These are phyloP conservation scores for Dinoponera quadriceps DNA, from an alignment of 1,140 invertebrate genomes.

Conservation along the genomic window DNA sequence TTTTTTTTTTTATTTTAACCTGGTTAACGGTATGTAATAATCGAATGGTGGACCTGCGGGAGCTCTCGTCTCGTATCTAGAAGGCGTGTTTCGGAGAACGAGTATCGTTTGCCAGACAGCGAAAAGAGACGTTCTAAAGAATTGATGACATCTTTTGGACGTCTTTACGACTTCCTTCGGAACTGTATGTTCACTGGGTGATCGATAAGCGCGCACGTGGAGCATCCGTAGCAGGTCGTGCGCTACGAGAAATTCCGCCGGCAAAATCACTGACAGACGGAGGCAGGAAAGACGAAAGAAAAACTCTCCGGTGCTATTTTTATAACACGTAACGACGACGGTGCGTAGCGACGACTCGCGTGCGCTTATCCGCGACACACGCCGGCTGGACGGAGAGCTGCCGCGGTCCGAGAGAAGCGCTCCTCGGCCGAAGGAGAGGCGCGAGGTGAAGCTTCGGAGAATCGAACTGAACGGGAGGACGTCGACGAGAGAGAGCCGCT, in stretches of 20 bases:
- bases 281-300: not conserved
- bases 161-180: no score
- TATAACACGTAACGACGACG: constrained; percentile 51
- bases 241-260: constrained; percentile 30
- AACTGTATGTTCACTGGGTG: no score
- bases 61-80: constrained; percentile 41
- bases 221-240: constrained; percentile 33
- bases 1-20: not conserved
- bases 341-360: constrained; percentile 50
- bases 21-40: constrained; percentile 61
- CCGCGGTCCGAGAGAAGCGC: not conserved
- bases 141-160: no score
- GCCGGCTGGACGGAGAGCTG: no score
- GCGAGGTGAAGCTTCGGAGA: constrained; percentile 6
- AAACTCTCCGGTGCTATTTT: constrained; percentile 69
- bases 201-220: no score
- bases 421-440: not conserved
- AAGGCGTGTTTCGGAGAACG: constrained; percentile 61
- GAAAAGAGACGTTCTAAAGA: no score
- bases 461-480: constrained; percentile 26
- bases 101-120: constrained; percentile 55
- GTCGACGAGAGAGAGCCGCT: not conserved
- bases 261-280: not conserved
- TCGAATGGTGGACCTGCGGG: constrained; percentile 33
- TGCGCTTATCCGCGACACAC: constrained; percentile 38